Conservation (phyloP, 2,113 vertebrate genomes). For the Eptesicus fuscus region DNA sequence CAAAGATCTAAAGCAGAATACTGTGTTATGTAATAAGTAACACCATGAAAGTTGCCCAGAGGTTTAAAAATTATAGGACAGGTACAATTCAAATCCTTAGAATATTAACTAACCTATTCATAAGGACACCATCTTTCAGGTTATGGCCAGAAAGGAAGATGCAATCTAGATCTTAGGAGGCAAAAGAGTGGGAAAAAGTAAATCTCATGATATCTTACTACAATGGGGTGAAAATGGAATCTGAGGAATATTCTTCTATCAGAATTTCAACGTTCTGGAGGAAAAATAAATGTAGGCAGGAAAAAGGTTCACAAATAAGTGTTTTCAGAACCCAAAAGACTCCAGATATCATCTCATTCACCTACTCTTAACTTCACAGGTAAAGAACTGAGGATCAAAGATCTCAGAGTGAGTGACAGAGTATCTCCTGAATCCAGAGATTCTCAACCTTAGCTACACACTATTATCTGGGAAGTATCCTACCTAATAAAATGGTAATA, state of each 20-base stretch:
- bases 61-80: neutral
- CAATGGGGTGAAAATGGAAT: neutral
- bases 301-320: neutral
- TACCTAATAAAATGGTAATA: no score
- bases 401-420: neutral
- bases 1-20: neutral
- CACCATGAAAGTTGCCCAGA: neutral
- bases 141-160: neutral
- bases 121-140: neutral
- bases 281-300: neutral
- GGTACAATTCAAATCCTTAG: neutral
- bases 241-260: neutral
- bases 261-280: neutral
- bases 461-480: neutral
- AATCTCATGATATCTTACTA: neutral
- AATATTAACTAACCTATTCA: neutral
- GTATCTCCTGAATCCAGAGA: neutral
- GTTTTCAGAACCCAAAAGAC: constrained; percentile 12
- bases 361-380: neutral
- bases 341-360: neutral
- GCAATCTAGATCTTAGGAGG: neutral
- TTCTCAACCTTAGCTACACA: neutral
- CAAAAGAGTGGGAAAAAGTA: neutral
- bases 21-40: neutral
- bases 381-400: constrained; percentile 30